phyloP scores from a whole-genome alignment of 2,797 vertebrate genomes.

The Phalanger gymnotis region DNA sequence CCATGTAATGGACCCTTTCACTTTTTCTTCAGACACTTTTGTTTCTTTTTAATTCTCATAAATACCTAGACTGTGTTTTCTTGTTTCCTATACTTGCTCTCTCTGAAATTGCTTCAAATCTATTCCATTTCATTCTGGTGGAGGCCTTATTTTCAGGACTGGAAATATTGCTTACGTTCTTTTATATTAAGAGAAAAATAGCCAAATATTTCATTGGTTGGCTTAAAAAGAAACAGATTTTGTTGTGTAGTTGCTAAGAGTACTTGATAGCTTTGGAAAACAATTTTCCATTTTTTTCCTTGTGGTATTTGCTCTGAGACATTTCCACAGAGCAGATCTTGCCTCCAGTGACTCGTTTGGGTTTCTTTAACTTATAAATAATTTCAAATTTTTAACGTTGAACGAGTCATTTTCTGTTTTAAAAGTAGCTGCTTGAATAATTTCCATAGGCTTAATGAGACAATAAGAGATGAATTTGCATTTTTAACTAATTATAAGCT shows the following conservation, averaged over 20 bases:
- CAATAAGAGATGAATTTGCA: conserved; percentile 13
- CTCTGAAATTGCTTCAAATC: neutral
- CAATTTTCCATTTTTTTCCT: neutral
- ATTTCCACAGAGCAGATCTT: neutral
- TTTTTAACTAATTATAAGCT: conserved; percentile 55
- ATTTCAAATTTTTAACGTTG: conserved; percentile 27
- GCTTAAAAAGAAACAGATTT: conserved; percentile 1
- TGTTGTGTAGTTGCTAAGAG: neutral
- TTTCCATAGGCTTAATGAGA: neutral
- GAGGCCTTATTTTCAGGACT: conserved; percentile 35
- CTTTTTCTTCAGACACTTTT: neutral
- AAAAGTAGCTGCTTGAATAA: conserved; percentile 27
- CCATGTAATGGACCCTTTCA: neutral
- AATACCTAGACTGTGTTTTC: neutral
- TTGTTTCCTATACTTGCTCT: neutral
- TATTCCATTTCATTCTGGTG: neutral
- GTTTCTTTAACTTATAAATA: conserved; percentile 50
- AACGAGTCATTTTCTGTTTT: conserved; percentile 6
- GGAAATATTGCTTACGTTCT: neutral
- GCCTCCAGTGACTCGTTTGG: neutral
- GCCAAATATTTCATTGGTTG: neutral
- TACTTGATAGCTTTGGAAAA: neutral
- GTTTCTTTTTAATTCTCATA: conserved; percentile 22
- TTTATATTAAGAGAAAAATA: neutral
- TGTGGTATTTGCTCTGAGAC: neutral